Percentiles rank a stretch among this genome's conserved stretches.
Evolutionary conservation across 2,113 vertebrate genomes (phyloP).

Genomic region (Erythrocercus mccallii): DNA sequence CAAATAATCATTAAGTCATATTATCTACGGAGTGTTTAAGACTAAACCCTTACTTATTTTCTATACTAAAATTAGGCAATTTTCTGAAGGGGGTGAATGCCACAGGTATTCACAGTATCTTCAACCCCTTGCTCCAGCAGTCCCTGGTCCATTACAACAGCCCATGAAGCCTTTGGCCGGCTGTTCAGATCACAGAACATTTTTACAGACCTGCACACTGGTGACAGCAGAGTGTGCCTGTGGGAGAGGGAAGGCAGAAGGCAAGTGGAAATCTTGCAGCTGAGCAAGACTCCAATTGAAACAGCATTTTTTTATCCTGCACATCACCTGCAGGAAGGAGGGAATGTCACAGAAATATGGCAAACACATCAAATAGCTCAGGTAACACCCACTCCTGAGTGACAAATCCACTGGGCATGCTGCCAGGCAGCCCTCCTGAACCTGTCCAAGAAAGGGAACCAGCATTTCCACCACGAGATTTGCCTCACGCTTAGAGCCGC

Average conservation of each 20-base stretch:
- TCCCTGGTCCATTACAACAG: neutral
- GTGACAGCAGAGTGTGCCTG: neutral
- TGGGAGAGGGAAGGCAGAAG: neutral
- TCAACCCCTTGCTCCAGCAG: neutral
- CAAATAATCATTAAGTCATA: neutral
- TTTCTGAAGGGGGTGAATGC: neutral
- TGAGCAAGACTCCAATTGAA: neutral
- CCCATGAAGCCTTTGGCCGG: neutral
- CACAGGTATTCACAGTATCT: neutral
- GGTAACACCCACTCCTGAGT: neutral
- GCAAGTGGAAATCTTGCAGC: neutral
- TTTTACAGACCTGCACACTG: rapidly evolving
- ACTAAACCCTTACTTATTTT: neutral
- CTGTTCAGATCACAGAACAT: neutral
- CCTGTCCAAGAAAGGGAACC: neutral
- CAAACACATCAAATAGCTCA: neutral
- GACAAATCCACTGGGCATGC: neutral
- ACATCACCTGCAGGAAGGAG: neutral
- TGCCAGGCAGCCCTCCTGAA: neutral
- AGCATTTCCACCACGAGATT: rapidly evolving
- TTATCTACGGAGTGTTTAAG: neutral
- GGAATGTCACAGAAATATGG: neutral
- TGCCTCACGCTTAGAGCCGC: rapidly evolving
- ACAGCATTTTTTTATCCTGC: neutral
- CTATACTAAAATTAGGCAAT: neutral